Conservation (phyloP, 2,113 vertebrate genomes). For the Rhipidura dahli region DNA sequence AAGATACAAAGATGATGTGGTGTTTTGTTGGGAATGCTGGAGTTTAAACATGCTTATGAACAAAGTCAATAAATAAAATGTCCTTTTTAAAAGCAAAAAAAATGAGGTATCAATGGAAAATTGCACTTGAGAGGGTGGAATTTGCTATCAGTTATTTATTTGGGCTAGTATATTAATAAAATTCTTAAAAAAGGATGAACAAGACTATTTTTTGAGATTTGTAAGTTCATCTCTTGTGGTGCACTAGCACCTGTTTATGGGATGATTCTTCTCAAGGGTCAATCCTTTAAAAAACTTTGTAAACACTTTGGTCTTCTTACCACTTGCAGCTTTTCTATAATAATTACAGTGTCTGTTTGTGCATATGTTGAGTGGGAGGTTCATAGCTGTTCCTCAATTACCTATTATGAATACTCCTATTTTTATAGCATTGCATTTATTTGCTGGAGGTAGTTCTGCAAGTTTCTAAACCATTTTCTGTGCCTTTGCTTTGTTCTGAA, state of each 20-base stretch:
- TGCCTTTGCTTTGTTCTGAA: neutral
- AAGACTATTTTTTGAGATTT: neutral
- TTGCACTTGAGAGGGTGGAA: neutral
- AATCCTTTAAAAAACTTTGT: neutral
- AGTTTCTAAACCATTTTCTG: neutral
- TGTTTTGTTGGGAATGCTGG: neutral
- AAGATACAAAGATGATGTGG: neutral
- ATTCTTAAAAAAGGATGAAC: neutral
- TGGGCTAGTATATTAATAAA: neutral
- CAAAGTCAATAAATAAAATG: neutral
- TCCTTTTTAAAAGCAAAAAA: neutral
- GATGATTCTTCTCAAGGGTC: neutral
- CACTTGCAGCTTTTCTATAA: neutral
- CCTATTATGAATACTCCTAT: neutral
- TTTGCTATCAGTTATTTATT: neutral
- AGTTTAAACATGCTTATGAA: neutral
- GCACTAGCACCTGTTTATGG: neutral
- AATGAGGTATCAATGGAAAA: neutral
- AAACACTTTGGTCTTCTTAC: neutral
- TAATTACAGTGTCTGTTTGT: neutral
- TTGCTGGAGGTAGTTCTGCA: neutral
- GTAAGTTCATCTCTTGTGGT: neutral
- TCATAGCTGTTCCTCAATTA: neutral
- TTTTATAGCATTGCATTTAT: neutral
- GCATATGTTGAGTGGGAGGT: neutral